A percentile compares a stretch with the other conserved stretches of the same genome.
phyloP scores from a whole-genome alignment of 1,140 invertebrate genomes.

The Bicyclus anynana region DNA sequence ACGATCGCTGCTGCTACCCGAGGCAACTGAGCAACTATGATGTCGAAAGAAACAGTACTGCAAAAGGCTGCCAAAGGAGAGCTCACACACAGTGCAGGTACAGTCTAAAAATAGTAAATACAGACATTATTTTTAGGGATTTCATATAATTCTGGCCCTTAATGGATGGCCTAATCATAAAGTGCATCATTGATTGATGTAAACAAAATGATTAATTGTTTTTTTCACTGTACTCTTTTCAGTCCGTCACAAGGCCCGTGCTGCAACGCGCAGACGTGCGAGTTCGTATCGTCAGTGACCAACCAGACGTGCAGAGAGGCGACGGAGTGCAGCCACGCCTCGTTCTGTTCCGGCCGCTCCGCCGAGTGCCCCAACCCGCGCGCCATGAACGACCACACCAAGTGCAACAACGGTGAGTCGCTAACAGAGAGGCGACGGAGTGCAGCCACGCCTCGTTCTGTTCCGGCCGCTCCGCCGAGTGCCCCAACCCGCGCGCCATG shows the following conservation, averaged over 20 bases:
- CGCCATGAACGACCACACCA: slow-evolving; percentile 75
- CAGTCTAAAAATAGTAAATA: neutral
- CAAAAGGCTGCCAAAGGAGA: slow-evolving; percentile 88
- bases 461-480: slow-evolving; percentile 90
- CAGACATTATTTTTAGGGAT: neutral
- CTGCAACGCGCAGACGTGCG: slow-evolving; percentile 89
- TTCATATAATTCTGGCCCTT: no score
- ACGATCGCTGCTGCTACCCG: slow-evolving; percentile 96
- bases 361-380: slow-evolving; percentile 90
- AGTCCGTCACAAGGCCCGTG: slow-evolving; percentile 98
- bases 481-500: slow-evolving; percentile 86
- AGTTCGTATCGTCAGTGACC: slow-evolving; percentile 83
- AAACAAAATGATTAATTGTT: no score
- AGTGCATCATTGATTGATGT: no score
- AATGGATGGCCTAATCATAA: no score
- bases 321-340: slow-evolving; percentile 92
- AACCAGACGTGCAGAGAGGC: slow-evolving; percentile 88
- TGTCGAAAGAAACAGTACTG: slow-evolving; percentile 82
- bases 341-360: slow-evolving; percentile 90
- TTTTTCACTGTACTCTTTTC: no score
- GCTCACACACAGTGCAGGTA: slow-evolving; percentile 90
- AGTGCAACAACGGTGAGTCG: slow-evolving; percentile 59
- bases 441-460: slow-evolving; percentile 92
- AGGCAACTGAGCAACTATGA: slow-evolving; percentile 85
- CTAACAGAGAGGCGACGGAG: slow-evolving; percentile 86